Evolutionary conservation across 2,888 invertebrate species (phyloP).

Genomic region (Sphaeridia pumilis): DNA sequence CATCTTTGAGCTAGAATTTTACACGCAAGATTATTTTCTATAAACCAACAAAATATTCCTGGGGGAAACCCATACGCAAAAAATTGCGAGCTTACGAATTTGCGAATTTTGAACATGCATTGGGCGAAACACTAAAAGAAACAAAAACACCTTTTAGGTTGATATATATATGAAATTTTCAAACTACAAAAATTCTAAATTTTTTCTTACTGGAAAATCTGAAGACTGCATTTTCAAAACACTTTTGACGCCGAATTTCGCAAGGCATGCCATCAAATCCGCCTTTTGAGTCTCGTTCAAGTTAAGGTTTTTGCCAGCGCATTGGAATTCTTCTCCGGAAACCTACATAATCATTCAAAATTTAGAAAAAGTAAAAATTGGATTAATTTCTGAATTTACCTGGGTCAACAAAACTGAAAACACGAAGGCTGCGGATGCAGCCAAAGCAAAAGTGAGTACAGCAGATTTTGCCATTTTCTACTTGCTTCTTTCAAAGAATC

Average conservation of each 20-base stretch:
- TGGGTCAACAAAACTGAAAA: too few relatives aligned
- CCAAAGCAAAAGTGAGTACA: too few relatives aligned
- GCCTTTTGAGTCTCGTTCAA: not conserved
- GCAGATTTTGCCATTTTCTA: too few relatives aligned
- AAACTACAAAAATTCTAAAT: not conserved
- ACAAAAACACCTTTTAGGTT: not conserved
- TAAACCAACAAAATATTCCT: not conserved
- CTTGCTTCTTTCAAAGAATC: too few relatives aligned
- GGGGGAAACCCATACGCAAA: not conserved
- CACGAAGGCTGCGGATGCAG: too few relatives aligned
- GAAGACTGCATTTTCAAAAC: not conserved
- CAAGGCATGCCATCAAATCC: not conserved
- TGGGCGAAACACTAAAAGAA: conserved; percentile 6
- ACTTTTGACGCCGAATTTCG: not conserved
- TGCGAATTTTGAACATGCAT: conserved; percentile 1
- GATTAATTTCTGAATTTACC: too few relatives aligned
- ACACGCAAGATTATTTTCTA: not conserved
- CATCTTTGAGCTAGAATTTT: not conserved
- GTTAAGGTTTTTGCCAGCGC: not conserved
- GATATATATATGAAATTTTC: not conserved
- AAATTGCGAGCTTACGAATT: not conserved
- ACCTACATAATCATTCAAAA: too few relatives aligned
- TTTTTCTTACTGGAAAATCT: conserved; percentile 2
- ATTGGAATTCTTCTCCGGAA: conserved; percentile 1
- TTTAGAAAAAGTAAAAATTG: too few relatives aligned